Evolutionary conservation across 2,113 vertebrate species (phyloP).

Genomic region (Oophaga pumilio): DNA sequence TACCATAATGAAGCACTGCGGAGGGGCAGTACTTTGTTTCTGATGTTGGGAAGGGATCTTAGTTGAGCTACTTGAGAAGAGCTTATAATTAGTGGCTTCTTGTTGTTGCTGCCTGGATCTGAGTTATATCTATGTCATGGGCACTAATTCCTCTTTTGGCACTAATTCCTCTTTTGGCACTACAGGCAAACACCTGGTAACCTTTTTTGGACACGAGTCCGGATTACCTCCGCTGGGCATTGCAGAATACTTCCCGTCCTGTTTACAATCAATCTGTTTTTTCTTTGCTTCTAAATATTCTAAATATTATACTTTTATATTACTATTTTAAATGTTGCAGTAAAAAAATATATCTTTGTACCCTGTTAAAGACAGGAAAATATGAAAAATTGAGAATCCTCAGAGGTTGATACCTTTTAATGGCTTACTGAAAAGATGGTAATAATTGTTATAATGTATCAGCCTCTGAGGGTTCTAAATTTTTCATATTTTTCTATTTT

Average conservation of each 20-base stretch:
- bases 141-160: background rate
- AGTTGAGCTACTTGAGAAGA: background rate
- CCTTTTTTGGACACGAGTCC: constrained; percentile 3
- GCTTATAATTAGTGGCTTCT: background rate
- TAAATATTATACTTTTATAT: background rate
- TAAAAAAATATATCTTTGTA: too few species aligned
- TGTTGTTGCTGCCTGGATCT: background rate
- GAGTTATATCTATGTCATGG: background rate
- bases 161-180: background rate
- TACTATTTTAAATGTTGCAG: background rate
- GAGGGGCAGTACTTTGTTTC: background rate
- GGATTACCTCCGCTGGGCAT: background rate
- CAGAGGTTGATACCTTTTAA: too few species aligned
- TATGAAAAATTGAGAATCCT: too few species aligned
- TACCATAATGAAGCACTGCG: too few species aligned
- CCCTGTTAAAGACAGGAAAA: too few species aligned
- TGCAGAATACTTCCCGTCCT: background rate
- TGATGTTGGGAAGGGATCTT: background rate
- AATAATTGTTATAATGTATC: too few species aligned
- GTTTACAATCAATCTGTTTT: background rate
- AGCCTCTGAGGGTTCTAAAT: background rate
- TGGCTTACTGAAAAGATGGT: too few species aligned
- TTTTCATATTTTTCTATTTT: background rate
- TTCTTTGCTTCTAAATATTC: background rate
- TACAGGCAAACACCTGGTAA: background rate